Evolutionary conservation across 2,797 vertebrate species (phyloP), one percentile per base, ranked within the genome.

Genomic region (Micropoecilia bifurca): DNA sequence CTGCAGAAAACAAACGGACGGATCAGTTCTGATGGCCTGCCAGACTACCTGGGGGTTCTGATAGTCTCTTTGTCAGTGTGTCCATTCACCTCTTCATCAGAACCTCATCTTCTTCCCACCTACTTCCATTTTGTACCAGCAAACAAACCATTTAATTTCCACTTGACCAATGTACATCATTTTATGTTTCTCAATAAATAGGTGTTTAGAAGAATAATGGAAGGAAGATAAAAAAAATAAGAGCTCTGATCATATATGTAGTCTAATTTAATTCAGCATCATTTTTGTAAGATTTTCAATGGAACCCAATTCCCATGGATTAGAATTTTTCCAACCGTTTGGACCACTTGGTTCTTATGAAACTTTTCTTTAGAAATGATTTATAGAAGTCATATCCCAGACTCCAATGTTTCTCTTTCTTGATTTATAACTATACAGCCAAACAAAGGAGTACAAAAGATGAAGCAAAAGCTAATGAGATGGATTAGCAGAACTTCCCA

Each of bases 1-100:
- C 33, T 45, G 33, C 30, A 33, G 46, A 79, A 84, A 45, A 10
- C 13, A 69, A 79, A 85, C 71, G 36, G 50, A 83, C 80, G 63
- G 7, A 83, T 50, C 25, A 45, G 83, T 76, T 72, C 80, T 45
- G 68, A 68, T 71, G 39, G 77, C 73, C 74, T 30, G 22, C 71
- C 50, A 81, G 81, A 75, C 63, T 63, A 71, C 53, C 14, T 83
- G 75, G 39, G 61, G 41, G 76, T 22, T n/a, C 55, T 57, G n/a
- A n/a, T 55, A 55, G 25, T 13, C 39, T 43, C 68, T 30, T 46
- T 30, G 28, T 48, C 43, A 30, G 10, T 20, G 33, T 22, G 36
- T 39, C 3, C 63, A 36, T 41, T 68, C 63, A 68, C 20, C 63
- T 55, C 53, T 4, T n/a, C 53, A 55, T 55, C 36, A 68, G 22